Evolutionary conservation across 2,888 invertebrate species (phyloP), one percentile per base, ranked within the genome.

Genomic region (Anthrax anthrax): DNA sequence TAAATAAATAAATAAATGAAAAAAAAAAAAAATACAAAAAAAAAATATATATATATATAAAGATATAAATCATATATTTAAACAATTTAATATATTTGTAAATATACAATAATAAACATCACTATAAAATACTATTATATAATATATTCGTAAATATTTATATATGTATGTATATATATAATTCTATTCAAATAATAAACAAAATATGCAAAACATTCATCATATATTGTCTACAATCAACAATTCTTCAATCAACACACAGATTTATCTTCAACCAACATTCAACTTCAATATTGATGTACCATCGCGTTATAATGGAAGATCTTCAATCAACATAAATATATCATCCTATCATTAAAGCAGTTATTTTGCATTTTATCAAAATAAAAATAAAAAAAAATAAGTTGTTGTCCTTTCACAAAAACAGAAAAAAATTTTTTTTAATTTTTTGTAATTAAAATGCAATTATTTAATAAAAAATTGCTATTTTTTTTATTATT

Each of bases 341-440:
- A n/a, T n/a, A 36, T 36, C 36, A 36, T 12, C 36, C 8, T 13
- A 16, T 12, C 14, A 36, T n/a, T 16, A 36, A 36, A 36, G 6
- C 2, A 34, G 14, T 13, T 34, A 13, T 34, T 34, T 13, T 34
- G 12, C 12, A 34, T n/a, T 14, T 13, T 19, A 36, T 16, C n/a
- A 29, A 17, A 12, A 3, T 18, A 37, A n/a, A 4, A 10, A 12
- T 23, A 14, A 16, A 10, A 23, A n/a, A 23, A n/a, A 39, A 45
- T 41, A 45, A 45, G 45, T 45, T 45, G 45, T 45, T 45, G 45
- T 45, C 45, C 45, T 45, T 45, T 45, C 45, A 45, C 45, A 45
- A 45, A 23, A 36, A 12, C 29, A 12, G 3, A 32, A 32, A 32
- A 32, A 29, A 32, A 12, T 12, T 4, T 12, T 32, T 32, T 32